phyloP scores from a whole-genome alignment of 2,888 invertebrate species.

The Phlogophora meticulosa region DNA sequence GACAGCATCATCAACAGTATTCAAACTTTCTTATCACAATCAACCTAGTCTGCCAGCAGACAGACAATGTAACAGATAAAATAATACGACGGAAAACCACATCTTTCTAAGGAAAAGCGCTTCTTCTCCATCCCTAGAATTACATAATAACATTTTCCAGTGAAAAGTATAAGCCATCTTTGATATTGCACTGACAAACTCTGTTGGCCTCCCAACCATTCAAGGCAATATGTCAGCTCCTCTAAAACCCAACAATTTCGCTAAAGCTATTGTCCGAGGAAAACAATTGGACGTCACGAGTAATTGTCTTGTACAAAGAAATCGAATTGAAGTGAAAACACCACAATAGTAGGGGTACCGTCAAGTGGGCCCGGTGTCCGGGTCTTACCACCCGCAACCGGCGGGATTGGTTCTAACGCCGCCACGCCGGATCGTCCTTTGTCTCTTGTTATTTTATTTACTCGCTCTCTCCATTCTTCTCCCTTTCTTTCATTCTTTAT shows the following conservation, averaged over 20 bases:
- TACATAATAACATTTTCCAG: background rate
- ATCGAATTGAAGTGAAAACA: slow-evolving; percentile 54
- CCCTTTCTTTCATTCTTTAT: slow-evolving; percentile 29
- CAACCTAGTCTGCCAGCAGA: too few relatives aligned
- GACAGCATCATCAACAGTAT: too few relatives aligned
- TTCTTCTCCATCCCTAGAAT: background rate
- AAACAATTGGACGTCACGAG: slow-evolving; percentile 49
- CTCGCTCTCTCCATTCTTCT: too few relatives aligned
- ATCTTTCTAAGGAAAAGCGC: background rate
- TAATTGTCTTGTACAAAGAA: slow-evolving; percentile 59
- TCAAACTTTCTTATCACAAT: too few relatives aligned
- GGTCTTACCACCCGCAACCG: slow-evolving; percentile 37
- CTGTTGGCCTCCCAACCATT: background rate
- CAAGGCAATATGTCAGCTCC: slow-evolving; percentile 8
- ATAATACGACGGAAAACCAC: background rate
- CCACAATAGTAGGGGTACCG: slow-evolving; percentile 39
- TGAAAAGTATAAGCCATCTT: background rate
- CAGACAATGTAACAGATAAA: too few relatives aligned
- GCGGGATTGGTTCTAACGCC: slow-evolving; percentile 62
- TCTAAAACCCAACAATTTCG: slow-evolving; percentile 25
- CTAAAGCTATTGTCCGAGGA: slow-evolving; percentile 23
- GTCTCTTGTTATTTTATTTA: slow-evolving; percentile 48
- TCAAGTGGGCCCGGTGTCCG: slow-evolving; percentile 45
- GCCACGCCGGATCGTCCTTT: slow-evolving; percentile 31
- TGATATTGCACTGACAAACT: slow-evolving; percentile 1